Base-by-base conservation (phyloP, 2,797 vertebrate species). In the Coluber constrictor region DNA sequence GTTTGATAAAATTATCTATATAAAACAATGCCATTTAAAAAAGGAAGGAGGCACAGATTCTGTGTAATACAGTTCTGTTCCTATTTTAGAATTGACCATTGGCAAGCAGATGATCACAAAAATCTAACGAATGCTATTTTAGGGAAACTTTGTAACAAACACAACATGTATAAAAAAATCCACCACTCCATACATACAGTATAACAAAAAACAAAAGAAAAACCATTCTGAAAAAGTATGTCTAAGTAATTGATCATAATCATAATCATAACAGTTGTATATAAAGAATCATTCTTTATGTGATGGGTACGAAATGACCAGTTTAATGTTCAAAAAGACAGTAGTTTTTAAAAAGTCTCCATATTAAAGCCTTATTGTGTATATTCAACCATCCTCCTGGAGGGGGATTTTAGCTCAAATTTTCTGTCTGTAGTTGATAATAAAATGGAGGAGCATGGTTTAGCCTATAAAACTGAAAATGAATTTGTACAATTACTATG, bases 401-500 rank as follows among this genome's bases (percentile, higher is more conserved):
- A 32, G 15, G n/a, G 18, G 15, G 25, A 6, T 2, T 18, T 92
- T 20, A 47, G 54, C 56, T 27, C 5, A 57, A 79, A 12, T 32
- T 74, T 88, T 89, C 29, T 32, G 20, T 56, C 27, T 61, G 12
- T 25, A 88, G 32, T 60, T 18, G 11, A 32, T 74, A 23, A 88
- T 27, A 86, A 8, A 92, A 55, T 88, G 10, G 29, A 51, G 43
- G 18, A 60, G 27, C 1, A 27, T 57, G 16, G 27, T 56, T 63
- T 60, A 87, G 93, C 32, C 88, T 79, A 56, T n/a, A 9, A 27
- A 89, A 47, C 70, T 66, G 37, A 23, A 4, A 79, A 74, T 90
- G n/a, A 87, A 12, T 29, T 92, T 66, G 79, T 93, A 66, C 11
- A 16, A 83, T 88, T 91, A 91, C 70, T 89, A 23, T 29, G 61